These are phyloP conservation scores for Microchirus variegatus DNA, from an alignment of 2,797 vertebrate genomes.

Conservation along the genomic window DNA sequence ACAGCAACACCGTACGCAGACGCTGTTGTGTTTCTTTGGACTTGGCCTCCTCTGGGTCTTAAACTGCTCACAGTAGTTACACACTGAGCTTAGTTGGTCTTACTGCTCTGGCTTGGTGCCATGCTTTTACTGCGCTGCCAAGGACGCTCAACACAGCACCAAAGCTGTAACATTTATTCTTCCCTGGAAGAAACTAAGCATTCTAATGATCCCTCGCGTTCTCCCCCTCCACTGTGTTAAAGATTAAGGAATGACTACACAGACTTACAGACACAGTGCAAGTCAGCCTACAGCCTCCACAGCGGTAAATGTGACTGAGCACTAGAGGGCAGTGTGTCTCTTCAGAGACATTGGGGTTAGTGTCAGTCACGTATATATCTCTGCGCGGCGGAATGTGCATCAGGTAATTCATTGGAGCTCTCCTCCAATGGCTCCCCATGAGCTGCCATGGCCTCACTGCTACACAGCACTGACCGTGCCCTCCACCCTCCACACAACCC, in stretches of 20 bases:
- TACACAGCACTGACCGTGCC: neutral
- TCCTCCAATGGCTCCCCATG: constrained; percentile 1
- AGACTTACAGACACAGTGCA: neutral
- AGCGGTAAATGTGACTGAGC: constrained; percentile 11
- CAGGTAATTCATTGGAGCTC: constrained; percentile 17
- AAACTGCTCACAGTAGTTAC: neutral
- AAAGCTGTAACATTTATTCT: neutral
- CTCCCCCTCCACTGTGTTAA: neutral
- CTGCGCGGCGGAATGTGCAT: constrained; percentile 20
- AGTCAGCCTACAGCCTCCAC: neutral
- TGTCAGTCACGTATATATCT: neutral
- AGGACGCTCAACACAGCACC: neutral
- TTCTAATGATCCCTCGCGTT: neutral
- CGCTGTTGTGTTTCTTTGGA: too few species aligned
- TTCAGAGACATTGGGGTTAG: constrained; percentile 6
- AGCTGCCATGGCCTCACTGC: constrained; percentile 7
- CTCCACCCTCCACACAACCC: too few species aligned
- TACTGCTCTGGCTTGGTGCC: neutral
- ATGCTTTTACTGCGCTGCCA: neutral
- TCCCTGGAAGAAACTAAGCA: neutral
- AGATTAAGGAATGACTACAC: neutral
- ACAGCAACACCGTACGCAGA: neutral
- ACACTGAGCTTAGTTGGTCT: neutral
- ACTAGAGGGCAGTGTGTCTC: constrained; percentile 74
- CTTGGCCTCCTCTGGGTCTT: neutral